Percentiles rank a stretch among this genome's conserved stretches.
Conservation (phyloP, 1,140 invertebrate genomes). For the Drepana arcuata region DNA sequence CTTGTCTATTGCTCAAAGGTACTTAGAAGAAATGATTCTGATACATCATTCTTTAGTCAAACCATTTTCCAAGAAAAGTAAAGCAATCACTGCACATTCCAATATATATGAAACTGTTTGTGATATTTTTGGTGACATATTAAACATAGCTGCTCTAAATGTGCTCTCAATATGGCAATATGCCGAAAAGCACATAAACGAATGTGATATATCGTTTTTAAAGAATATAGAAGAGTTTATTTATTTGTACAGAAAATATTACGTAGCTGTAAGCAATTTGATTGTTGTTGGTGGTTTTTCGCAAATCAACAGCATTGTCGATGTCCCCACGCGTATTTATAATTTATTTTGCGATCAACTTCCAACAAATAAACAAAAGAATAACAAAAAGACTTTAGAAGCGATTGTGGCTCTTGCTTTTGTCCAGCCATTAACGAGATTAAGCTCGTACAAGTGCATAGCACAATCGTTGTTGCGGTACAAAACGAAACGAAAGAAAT, state of each 20-base stretch:
- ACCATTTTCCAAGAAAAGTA: conserved; percentile 75
- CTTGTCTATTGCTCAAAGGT: conserved; percentile 77
- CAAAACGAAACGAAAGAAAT: conserved; percentile 50
- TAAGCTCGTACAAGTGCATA: conserved; percentile 73
- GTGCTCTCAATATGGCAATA: conserved; percentile 78
- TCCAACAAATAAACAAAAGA: conserved; percentile 70
- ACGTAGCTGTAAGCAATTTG: conserved; percentile 81
- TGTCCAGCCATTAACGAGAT: conserved; percentile 73
- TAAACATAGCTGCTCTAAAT: conserved; percentile 79
- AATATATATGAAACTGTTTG: conserved; percentile 77
- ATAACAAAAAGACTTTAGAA: conserved; percentile 73
- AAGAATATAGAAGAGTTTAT: conserved; percentile 82
- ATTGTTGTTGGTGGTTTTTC: conserved; percentile 81
- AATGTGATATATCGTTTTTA: conserved; percentile 79
- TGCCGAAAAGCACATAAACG: conserved; percentile 75
- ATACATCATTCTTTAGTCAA: conserved; percentile 77
- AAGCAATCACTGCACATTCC: conserved; percentile 69
- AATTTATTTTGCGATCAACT: conserved; percentile 74
- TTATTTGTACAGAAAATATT: conserved; percentile 81
- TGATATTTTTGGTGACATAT: conserved; percentile 78
- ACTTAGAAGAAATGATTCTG: conserved; percentile 78
- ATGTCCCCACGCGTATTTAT: conserved; percentile 73
- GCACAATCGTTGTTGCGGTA: conserved; percentile 60
- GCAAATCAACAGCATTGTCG: conserved; percentile 76
- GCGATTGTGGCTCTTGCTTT: conserved; percentile 73